Percentiles rank a stretch among this genome's conserved stretches.
Evolutionary conservation across 2,797 vertebrate genomes (phyloP).

Genomic region (Pachyuromys duprasi): DNA sequence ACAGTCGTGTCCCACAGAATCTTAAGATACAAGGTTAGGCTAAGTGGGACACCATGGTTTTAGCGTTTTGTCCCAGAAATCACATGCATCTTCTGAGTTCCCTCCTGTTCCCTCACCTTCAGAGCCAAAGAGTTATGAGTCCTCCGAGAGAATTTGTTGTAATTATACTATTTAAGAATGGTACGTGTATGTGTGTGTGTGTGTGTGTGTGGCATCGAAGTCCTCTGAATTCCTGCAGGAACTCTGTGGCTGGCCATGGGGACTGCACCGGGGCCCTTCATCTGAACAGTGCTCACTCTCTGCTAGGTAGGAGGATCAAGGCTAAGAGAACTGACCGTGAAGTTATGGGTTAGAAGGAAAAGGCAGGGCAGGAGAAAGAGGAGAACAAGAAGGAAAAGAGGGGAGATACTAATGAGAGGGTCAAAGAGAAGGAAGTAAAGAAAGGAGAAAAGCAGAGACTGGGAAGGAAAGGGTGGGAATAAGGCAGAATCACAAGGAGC

Average conservation of each 20-base stretch:
- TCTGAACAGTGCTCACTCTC: neutral
- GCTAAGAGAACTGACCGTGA: neutral
- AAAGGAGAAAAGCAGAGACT: neutral
- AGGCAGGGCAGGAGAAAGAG: neutral
- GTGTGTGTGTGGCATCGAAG: too few species aligned
- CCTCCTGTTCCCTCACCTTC: neutral
- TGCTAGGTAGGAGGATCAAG: neutral
- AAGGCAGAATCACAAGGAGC: neutral
- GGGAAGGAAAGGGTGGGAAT: neutral
- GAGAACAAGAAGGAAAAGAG: neutral
- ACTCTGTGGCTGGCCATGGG: neutral
- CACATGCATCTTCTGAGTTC: neutral
- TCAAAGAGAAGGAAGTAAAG: neutral
- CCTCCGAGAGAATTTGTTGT: neutral
- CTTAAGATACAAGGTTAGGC: neutral
- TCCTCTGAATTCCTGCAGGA: too few species aligned
- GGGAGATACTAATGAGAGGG: neutral
- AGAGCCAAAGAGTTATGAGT: neutral
- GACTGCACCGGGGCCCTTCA: neutral
- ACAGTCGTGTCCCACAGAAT: neutral
- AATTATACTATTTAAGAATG: neutral
- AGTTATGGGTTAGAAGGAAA: neutral
- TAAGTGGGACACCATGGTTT: neutral
- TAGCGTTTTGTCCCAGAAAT: neutral
- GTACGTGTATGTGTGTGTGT: too few species aligned